These are phyloP conservation scores for Drosophila ezoana DNA, from an alignment of 2,888 invertebrate species.

Conservation along the genomic window DNA sequence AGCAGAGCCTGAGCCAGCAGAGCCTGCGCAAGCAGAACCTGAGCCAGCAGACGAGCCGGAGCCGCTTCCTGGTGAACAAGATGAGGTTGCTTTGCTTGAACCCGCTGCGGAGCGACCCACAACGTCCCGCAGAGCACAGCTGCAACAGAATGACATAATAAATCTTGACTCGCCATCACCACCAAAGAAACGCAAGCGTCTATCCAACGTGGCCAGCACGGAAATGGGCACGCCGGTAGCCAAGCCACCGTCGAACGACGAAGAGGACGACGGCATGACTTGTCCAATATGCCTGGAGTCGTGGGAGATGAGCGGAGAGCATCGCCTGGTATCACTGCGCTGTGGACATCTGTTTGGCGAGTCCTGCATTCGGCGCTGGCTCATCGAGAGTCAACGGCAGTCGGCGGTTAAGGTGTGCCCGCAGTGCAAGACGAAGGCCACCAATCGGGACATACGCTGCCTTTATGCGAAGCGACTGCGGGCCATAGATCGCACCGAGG, in stretches of 20 bases:
- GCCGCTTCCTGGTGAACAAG: slow-evolving; percentile 1
- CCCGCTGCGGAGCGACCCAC: slow-evolving; percentile 13
- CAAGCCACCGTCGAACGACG: slow-evolving; percentile 85
- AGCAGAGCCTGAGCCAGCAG: not conserved
- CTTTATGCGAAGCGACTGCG: slow-evolving; percentile 92
- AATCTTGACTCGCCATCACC: slow-evolving; percentile 69
- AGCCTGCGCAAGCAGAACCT: not conserved
- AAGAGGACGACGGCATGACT: slow-evolving; percentile 89
- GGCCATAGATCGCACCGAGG: slow-evolving; percentile 91
- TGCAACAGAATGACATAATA: slow-evolving; percentile 23
- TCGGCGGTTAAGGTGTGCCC: slow-evolving; percentile 89
- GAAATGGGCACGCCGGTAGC: slow-evolving; percentile 64
- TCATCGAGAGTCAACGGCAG: slow-evolving; percentile 78
- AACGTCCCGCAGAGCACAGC: slow-evolving; percentile 23
- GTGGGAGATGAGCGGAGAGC: slow-evolving; percentile 94
- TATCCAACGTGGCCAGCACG: slow-evolving; percentile 32
- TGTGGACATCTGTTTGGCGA: slow-evolving; percentile 97
- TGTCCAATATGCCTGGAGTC: slow-evolving; percentile 96
- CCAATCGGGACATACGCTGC: slow-evolving; percentile 89
- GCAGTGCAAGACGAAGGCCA: slow-evolving; percentile 92
- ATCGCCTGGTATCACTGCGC: slow-evolving; percentile 93
- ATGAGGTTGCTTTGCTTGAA: not conserved
- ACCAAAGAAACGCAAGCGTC: slow-evolving; percentile 81
- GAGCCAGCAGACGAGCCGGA: not conserved
- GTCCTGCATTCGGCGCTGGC: slow-evolving; percentile 87